phyloP scores from a whole-genome alignment of 2,113 vertebrate species.

The Tinamus guttatus region DNA sequence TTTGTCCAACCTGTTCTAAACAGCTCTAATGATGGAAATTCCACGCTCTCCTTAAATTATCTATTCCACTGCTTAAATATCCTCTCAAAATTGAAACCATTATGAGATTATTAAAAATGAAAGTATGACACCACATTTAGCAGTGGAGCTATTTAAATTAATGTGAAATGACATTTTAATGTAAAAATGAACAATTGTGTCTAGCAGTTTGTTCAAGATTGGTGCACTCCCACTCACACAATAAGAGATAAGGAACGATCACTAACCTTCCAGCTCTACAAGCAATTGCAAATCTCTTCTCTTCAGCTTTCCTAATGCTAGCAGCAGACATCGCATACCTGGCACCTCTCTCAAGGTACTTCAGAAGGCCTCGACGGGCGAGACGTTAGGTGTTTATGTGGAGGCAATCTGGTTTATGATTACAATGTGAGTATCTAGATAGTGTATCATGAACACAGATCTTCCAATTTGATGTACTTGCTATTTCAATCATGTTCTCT shows the following conservation, averaged over 20 bases:
- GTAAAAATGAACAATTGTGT: constrained; percentile 4
- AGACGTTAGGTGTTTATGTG: background rate
- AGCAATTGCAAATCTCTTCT: background rate
- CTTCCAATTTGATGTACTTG: background rate
- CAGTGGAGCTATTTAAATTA: constrained; percentile 13
- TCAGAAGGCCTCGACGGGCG: background rate
- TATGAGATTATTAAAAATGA: background rate
- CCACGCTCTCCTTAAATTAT: background rate
- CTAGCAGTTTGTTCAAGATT: background rate
- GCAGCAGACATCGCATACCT: background rate
- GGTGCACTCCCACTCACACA: background rate
- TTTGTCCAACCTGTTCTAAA: constrained; percentile 10
- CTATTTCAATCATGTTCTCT: background rate
- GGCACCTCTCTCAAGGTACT: background rate
- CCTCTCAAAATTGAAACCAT: background rate
- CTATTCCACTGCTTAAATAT: background rate
- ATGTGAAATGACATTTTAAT: constrained; percentile 39
- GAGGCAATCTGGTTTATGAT: background rate
- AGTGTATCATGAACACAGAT: background rate
- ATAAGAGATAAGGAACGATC: background rate
- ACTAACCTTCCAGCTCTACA: background rate
- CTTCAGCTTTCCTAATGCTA: background rate
- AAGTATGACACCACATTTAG: background rate
- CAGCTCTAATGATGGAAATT: background rate
- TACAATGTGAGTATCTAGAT: background rate